Conservation (phyloP, 2,888 invertebrate genomes). For the Spicauda simplicius region DNA sequence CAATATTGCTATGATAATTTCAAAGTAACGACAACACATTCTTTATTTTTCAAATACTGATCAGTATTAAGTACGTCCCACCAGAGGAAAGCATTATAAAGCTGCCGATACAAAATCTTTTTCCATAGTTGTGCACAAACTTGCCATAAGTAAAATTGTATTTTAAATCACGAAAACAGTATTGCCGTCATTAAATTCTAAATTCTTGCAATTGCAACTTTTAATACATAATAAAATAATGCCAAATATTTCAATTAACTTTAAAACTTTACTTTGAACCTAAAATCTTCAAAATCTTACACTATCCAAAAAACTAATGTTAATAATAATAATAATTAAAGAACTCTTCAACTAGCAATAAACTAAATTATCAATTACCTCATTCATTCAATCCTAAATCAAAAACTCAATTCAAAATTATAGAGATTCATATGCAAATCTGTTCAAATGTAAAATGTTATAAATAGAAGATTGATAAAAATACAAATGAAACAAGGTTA, state of each 20-base stretch:
- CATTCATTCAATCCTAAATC: background rate
- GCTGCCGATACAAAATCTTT: background rate
- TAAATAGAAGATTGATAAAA: conserved; percentile 7
- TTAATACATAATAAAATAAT: background rate
- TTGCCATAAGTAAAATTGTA: background rate
- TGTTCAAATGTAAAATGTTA: background rate
- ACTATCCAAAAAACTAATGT: conserved; percentile 22
- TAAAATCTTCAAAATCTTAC: conserved; percentile 39
- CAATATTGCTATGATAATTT: background rate
- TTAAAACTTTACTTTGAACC: conserved; percentile 35
- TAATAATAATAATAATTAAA: background rate
- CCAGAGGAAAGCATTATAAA: conserved; percentile 5
- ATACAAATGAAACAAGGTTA: conserved; percentile 1
- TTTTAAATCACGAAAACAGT: background rate
- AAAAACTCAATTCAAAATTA: background rate
- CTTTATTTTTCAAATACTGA: conserved; percentile 52
- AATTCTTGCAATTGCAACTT: background rate
- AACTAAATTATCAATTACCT: conserved; percentile 9
- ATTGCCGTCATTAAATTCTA: background rate
- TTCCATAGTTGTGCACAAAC: background rate
- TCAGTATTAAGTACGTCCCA: conserved; percentile 54
- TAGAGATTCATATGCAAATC: conserved; percentile 6
- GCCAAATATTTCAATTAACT: conserved; percentile 34
- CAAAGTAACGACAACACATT: conserved; percentile 4
- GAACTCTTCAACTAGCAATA: conserved; percentile 2